These are phyloP conservation scores for Barnardius zonarius DNA, from an alignment of 2,113 vertebrate genomes.

Conservation along the genomic window DNA sequence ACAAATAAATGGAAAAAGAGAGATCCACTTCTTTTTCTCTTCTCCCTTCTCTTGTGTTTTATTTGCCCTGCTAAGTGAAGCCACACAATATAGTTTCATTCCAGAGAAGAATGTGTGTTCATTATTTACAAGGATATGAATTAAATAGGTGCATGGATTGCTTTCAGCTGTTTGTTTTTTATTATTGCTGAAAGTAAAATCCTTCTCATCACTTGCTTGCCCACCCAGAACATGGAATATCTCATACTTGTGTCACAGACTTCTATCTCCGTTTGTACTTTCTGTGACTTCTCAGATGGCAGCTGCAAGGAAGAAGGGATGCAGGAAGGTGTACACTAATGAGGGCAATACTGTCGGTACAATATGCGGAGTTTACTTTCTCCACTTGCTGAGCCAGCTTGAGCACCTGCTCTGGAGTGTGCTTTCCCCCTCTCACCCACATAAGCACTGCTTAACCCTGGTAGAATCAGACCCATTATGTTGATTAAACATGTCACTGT, in stretches of 20 bases:
- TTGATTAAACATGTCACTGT: constrained; percentile 64
- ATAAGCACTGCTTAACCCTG: constrained; percentile 62
- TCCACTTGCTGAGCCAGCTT: constrained; percentile 20
- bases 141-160: background rate
- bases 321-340: background rate
- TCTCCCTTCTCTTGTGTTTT: background rate
- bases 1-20: background rate
- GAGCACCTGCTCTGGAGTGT: constrained; percentile 48
- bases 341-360: background rate
- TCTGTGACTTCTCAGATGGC: background rate
- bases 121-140: background rate
- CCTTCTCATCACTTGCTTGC: background rate
- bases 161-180: background rate
- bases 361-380: background rate
- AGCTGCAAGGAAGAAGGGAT: background rate
- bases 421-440: constrained; percentile 30
- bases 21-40: background rate
- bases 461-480: constrained; percentile 61
- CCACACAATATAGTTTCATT: background rate
- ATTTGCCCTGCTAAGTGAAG: background rate
- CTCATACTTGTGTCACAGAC: background rate
- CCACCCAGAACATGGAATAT: background rate
- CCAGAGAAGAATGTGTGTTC: background rate
- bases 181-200: background rate
- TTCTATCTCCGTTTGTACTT: background rate